A percentile compares a stretch with the other conserved stretches of the same genome.
phyloP scores from a whole-genome alignment of 2,888 invertebrate species.

The Gastracanthus pulcherrimus region DNA sequence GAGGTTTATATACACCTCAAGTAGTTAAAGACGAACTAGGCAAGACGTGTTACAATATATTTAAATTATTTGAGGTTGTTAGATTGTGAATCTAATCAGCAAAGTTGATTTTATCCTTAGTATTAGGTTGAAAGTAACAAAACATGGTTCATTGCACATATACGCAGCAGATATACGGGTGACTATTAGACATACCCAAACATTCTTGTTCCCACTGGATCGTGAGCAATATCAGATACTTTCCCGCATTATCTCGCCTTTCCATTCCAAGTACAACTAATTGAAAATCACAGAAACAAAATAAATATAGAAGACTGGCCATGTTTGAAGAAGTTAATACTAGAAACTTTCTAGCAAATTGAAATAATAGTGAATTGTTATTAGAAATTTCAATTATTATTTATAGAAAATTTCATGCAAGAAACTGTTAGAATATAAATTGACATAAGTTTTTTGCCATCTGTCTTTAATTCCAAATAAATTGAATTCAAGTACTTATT shows the following conservation, averaged over 20 bases:
- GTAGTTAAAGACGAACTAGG: no score
- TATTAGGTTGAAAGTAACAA: neutral
- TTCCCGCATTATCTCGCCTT: conserved; percentile 27
- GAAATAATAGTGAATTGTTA: conserved; percentile 29
- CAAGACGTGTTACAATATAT: no score
- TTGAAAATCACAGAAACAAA: conserved; percentile 24
- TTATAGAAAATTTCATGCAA: neutral
- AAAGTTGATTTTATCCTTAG: no score
- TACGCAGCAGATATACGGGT: neutral
- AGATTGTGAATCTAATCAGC: no score
- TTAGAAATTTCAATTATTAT: conserved; percentile 32
- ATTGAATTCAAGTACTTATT: no score
- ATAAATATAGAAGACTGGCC: conserved; percentile 10
- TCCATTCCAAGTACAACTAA: conserved; percentile 16
- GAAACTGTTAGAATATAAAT: neutral
- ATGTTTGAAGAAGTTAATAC: conserved; percentile 14
- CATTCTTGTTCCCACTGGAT: neutral
- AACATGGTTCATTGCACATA: neutral
- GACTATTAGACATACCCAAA: neutral
- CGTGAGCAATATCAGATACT: conserved; percentile 26
- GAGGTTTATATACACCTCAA: no score
- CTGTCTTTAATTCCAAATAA: no score
- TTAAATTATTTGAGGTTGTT: no score
- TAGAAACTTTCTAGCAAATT: conserved; percentile 16
- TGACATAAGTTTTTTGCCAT: neutral